These are phyloP conservation scores for Ramazzottius varieornatus DNA, from an alignment of 2,888 invertebrate species.

Conservation along the genomic window DNA sequence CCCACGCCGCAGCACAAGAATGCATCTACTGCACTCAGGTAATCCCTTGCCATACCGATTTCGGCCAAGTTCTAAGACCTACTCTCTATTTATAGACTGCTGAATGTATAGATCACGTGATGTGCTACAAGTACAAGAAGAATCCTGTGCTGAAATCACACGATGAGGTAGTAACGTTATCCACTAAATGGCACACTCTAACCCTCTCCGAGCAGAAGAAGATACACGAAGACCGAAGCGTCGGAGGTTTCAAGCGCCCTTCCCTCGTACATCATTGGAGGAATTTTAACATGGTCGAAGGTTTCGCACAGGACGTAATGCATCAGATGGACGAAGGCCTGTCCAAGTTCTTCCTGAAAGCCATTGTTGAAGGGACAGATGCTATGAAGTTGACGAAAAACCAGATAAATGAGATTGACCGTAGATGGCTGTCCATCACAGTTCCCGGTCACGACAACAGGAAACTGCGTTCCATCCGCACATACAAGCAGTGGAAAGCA, in stretches of 20 bases:
- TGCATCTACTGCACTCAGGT: neutral
- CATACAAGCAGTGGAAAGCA: neutral
- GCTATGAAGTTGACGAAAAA: too few species aligned
- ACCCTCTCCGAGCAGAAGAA: neutral
- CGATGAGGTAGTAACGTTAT: too few species aligned
- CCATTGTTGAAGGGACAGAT: too few species aligned
- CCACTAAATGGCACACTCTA: neutral
- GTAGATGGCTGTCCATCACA: neutral
- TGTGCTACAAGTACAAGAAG: too few species aligned
- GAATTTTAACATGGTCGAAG: neutral
- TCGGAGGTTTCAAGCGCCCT: neutral
- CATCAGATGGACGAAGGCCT: neutral
- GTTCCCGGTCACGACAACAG: neutral
- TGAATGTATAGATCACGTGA: too few species aligned
- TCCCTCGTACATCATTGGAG: neutral
- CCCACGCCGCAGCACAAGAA: neutral
- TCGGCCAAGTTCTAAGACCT: neutral
- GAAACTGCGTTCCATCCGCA: neutral
- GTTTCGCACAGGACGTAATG: neutral
- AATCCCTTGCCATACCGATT: neutral
- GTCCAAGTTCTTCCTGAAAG: too few species aligned
- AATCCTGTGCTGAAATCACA: too few species aligned
- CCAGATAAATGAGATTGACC: neutral
- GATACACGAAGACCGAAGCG: neutral
- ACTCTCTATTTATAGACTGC: too few species aligned